Evolutionary conservation across 30 jellyfish, hydroid and myxozoan genomes (phyloP), one percentile per base, ranked within the genome.

Genomic region (Clytia hemisphaerica): DNA sequence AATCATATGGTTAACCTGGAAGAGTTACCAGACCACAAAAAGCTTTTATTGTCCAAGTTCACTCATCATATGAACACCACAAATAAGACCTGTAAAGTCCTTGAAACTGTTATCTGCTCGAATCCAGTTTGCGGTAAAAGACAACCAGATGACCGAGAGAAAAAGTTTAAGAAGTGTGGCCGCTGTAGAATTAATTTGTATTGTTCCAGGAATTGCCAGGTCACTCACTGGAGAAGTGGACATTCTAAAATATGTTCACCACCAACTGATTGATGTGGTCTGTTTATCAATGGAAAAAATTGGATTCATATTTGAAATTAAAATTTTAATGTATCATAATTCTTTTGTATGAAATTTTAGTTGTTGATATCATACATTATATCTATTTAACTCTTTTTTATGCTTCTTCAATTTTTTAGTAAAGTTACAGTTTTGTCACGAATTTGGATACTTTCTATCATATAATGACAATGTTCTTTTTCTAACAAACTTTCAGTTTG

Each of bases 21-120:
- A 4, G 60, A 46, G 19, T 46, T 46, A 46, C 60, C 60, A 46
- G 60, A 46, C 24, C 60, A 46, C 24, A 46, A 46, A 46, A 46
- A 46, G 9, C 60, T 46, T 2, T 27, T 46, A 30, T 46, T 46
- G 60, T n/a, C 30, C 24, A 46, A 46, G 24, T 46, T 46, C 24
- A n/a, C 60, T 4, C 19, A 30, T 46, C 60, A 46, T 46, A 46
- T 46, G 3, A 46, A 46, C 60, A 46, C 19, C 19, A 46, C 19
- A 30, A 46, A 46, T 30, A 3, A 30, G 9, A 46, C 19, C 5
- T 46, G 60, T 9, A 46, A 46, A 46, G 30, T 27, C 9, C 19
- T 46, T 27, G 60, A 46, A 30, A 46, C 60, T 46, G 24, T 46
- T 46, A 30, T 46, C 24, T 46, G 60, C 24, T 46, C 60, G 3